phyloP scores from a whole-genome alignment of 2,113 vertebrate species.

The Gadus macrocephalus region DNA sequence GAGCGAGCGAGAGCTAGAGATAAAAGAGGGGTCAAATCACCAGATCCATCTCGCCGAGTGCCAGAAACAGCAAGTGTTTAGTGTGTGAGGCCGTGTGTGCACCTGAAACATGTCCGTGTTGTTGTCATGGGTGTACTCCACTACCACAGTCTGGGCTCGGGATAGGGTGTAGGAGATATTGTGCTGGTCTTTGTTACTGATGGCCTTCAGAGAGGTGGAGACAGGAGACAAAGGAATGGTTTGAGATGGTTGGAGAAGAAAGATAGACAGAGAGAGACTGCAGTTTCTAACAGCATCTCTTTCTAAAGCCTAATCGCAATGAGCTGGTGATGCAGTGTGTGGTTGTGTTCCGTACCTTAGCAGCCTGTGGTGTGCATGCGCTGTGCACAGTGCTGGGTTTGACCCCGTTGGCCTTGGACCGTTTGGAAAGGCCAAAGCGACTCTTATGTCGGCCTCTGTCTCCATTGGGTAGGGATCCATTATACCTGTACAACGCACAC shows the following conservation, averaged over 20 bases:
- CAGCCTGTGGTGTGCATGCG: conserved; percentile 95
- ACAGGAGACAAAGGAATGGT: neutral
- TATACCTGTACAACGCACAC: conserved; percentile 78
- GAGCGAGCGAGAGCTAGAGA: neutral
- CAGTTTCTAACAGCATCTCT: neutral
- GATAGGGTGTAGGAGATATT: conserved; percentile 98
- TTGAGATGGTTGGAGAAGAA: neutral
- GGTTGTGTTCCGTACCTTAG: conserved; percentile 80
- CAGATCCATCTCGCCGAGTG: no score
- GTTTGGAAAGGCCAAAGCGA: conserved; percentile 94
- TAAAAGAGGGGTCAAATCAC: neutral
- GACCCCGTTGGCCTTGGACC: conserved; percentile 95
- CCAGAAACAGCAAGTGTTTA: no score
- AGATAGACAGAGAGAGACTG: neutral
- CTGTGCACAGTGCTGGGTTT: conserved; percentile 97
- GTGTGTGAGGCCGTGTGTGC: neutral
- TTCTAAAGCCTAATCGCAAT: no score
- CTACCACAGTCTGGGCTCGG: conserved; percentile 94
- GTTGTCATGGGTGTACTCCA: conserved; percentile 97
- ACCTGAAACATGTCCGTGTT: conserved; percentile 97
- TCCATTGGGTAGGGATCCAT: conserved; percentile 97
- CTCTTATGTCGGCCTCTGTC: conserved; percentile 97
- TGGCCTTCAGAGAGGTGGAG: conserved; percentile 73
- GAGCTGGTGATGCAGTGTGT: neutral
- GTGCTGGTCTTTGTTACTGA: conserved; percentile 99